phyloP scores from a whole-genome alignment of 2,113 vertebrate species.

The Myrmecophaga tridactyla region DNA sequence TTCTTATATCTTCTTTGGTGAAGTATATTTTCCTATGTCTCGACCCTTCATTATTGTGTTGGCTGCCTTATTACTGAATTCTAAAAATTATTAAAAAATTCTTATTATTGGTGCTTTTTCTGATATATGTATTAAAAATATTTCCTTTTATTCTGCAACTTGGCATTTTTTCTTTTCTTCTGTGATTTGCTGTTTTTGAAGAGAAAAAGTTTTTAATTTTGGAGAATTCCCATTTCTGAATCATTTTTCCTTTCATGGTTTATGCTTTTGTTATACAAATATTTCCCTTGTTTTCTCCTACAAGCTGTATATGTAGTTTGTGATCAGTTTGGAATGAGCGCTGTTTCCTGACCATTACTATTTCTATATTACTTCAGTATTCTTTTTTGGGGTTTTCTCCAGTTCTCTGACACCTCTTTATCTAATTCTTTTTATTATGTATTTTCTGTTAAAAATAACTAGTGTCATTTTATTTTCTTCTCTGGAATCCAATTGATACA shows the following conservation, averaged over 20 bases:
- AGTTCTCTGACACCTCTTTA: background rate
- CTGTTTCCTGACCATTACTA: background rate
- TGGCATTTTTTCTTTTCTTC: background rate
- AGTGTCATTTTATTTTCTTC: background rate
- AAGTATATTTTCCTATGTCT: background rate
- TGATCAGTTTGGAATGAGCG: background rate
- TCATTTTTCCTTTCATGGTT: background rate
- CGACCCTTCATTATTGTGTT: background rate
- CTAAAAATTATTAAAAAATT: background rate
- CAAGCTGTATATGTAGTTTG: background rate
- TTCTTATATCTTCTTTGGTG: background rate
- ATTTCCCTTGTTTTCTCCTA: background rate
- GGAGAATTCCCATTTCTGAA: background rate
- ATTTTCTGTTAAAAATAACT: background rate
- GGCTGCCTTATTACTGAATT: background rate
- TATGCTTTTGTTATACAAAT: background rate
- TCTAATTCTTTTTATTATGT: background rate
- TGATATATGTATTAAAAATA: background rate
- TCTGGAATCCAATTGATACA: background rate
- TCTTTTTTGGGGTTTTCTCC: background rate
- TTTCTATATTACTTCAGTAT: background rate
- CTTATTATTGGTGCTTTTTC: background rate
- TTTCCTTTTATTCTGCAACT: background rate
- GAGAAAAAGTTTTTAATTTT: background rate
- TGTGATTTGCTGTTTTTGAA: background rate